A percentile compares a stretch with the other conserved stretches of the same genome.
Evolutionary conservation across 2,113 vertebrate species (phyloP).

Genomic region (Ceyx margarethae): DNA sequence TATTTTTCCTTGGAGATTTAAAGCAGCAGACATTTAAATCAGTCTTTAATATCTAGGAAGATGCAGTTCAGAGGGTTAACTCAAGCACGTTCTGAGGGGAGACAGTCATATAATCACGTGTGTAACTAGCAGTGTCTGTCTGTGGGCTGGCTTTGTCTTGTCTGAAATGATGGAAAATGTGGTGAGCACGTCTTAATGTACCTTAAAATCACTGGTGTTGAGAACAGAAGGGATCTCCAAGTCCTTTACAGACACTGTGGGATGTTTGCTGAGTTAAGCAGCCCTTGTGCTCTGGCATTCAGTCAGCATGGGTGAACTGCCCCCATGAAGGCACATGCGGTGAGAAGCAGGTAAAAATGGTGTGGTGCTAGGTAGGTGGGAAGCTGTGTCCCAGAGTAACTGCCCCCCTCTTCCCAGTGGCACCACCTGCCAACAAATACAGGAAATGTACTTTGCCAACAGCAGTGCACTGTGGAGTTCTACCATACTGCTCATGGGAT

Average conservation of each 20-base stretch:
- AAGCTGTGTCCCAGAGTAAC: not conserved
- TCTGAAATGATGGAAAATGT: not conserved
- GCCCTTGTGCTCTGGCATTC: not conserved
- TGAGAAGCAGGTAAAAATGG: not conserved
- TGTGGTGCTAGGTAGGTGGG: not conserved
- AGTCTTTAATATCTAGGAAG: not conserved
- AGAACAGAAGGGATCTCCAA: not conserved
- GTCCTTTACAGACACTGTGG: slow-evolving; percentile 47
- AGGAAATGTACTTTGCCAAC: slow-evolving; percentile 64
- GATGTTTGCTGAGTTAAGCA: not conserved
- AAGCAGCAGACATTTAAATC: not conserved
- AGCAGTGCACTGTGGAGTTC: not conserved
- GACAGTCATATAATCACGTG: not conserved
- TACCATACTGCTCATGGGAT: not conserved
- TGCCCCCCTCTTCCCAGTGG: not conserved
- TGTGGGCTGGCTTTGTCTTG: not conserved
- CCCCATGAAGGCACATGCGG: not conserved
- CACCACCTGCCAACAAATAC: slow-evolving; percentile 43
- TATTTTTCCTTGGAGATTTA: not conserved
- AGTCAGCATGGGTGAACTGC: fast-evolving
- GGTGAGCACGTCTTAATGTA: not conserved
- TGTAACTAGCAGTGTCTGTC: not conserved
- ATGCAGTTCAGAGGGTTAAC: not conserved
- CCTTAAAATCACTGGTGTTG: not conserved
- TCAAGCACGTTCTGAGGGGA: not conserved